phyloP scores from a whole-genome alignment of 2,113 vertebrate species.

The Gila orcuttii region DNA sequence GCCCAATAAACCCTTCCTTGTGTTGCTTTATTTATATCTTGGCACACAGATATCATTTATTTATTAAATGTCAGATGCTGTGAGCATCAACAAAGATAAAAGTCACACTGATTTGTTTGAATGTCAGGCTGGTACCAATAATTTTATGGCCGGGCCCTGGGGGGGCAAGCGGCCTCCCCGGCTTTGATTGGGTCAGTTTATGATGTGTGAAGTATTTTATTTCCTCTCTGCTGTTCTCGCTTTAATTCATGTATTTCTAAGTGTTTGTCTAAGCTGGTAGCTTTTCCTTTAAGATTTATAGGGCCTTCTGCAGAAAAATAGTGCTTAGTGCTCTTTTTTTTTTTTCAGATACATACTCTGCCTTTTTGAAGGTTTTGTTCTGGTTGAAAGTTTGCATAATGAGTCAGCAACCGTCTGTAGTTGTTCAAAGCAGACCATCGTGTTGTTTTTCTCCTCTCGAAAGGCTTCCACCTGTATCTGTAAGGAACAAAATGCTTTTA shows the following conservation, averaged over 20 bases:
- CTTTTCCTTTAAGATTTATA: conserved; percentile 32
- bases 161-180: neutral
- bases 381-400: conserved; percentile 40
- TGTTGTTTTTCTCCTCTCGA: conserved; percentile 21
- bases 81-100: conserved; percentile 63
- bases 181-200: conserved; percentile 52
- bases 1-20: conserved; percentile 68
- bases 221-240: conserved; percentile 35
- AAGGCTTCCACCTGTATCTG: conserved; percentile 40
- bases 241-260: conserved; percentile 41
- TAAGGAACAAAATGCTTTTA: conserved; percentile 28
- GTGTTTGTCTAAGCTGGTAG: conserved; percentile 30
- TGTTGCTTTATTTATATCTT: conserved; percentile 42
- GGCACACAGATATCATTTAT: conserved; percentile 12
- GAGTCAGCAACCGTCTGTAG: conserved; percentile 25
- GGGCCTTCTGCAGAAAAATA: neutral
- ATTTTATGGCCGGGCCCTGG: conserved; percentile 11
- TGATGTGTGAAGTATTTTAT: conserved; percentile 41
- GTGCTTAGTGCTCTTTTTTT: neutral
- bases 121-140: conserved; percentile 41
- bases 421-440: conserved; percentile 24
- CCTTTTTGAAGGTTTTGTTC: conserved; percentile 40
- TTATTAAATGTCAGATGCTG: conserved; percentile 52
- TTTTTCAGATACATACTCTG: neutral
- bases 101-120: conserved; percentile 64